phyloP scores from a whole-genome alignment of 2,797 vertebrate genomes.

The Hafferia zeledoni region DNA sequence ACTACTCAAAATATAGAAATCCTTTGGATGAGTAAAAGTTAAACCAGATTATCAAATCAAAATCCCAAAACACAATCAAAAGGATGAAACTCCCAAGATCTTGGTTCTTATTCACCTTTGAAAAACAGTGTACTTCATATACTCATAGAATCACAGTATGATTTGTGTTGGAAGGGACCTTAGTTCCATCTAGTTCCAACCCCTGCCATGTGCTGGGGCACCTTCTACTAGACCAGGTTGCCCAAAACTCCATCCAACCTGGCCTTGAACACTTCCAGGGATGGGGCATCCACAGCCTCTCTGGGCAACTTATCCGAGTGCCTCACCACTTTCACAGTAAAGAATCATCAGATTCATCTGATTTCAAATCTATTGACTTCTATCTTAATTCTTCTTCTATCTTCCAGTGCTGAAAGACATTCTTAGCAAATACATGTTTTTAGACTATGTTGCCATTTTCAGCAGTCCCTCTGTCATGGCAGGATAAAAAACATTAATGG shows the following conservation, averaged over 20 bases:
- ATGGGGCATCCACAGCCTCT: not conserved
- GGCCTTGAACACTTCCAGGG: not conserved
- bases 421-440: not conserved
- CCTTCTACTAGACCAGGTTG: too few species aligned
- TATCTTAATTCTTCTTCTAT: not conserved
- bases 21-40: not conserved
- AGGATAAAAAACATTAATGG: constrained; percentile 26
- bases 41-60: not conserved
- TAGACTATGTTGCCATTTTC: not conserved
- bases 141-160: not conserved
- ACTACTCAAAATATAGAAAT: not conserved
- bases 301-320: not conserved
- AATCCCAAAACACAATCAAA: not conserved
- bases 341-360: not conserved
- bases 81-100: not conserved
- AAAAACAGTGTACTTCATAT: not conserved
- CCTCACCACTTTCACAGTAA: not conserved
- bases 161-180: not conserved
- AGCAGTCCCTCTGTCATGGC: not conserved
- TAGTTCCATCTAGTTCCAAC: not conserved
- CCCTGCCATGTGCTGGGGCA: not conserved
- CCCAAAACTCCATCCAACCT: too few species aligned
- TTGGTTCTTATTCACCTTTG: not conserved
- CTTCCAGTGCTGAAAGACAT: not conserved
- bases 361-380: not conserved